Conservation (phyloP, 2,797 vertebrate species). For the Urophycis tenuis region DNA sequence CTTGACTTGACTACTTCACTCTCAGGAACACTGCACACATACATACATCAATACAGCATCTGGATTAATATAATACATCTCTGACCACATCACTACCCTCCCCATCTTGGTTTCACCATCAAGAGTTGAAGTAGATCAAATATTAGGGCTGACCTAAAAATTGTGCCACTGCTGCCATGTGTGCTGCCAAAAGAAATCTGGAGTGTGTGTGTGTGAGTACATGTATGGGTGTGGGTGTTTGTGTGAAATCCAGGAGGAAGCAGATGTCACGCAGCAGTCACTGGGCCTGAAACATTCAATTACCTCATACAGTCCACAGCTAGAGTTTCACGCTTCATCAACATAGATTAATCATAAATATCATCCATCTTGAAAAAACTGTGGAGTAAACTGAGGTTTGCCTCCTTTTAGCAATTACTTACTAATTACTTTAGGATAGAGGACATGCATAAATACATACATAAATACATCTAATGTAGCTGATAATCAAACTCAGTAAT, state of each 20-base stretch:
- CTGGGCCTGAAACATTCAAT: slow-evolving; percentile 11
- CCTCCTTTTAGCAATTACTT: too few relatives aligned
- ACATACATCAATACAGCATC: too few relatives aligned
- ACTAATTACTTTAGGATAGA: too few relatives aligned
- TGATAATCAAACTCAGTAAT: too few relatives aligned
- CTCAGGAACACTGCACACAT: too few relatives aligned
- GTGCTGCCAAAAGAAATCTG: background rate
- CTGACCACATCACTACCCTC: too few relatives aligned
- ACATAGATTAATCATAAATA: background rate
- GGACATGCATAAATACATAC: too few relatives aligned
- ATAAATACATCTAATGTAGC: too few relatives aligned
- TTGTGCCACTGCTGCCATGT: background rate
- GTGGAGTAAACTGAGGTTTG: background rate
- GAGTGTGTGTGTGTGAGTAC: slow-evolving; percentile 11
- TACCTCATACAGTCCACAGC: background rate
- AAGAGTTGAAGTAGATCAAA: background rate
- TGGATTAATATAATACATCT: too few relatives aligned
- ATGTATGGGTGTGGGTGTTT: background rate
- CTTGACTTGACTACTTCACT: too few relatives aligned
- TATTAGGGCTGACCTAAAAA: background rate
- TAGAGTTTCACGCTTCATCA: background rate
- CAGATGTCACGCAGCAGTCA: slow-evolving; percentile 39
- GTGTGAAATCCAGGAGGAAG: slow-evolving; percentile 25
- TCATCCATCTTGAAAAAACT: background rate
- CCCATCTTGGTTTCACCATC: background rate